A percentile compares a stretch with the other conserved stretches of the same genome.
These are phyloP conservation scores for Scaptodrosophila lebanonensis DNA, from an alignment of 1,140 invertebrate species.

Conservation along the genomic window DNA sequence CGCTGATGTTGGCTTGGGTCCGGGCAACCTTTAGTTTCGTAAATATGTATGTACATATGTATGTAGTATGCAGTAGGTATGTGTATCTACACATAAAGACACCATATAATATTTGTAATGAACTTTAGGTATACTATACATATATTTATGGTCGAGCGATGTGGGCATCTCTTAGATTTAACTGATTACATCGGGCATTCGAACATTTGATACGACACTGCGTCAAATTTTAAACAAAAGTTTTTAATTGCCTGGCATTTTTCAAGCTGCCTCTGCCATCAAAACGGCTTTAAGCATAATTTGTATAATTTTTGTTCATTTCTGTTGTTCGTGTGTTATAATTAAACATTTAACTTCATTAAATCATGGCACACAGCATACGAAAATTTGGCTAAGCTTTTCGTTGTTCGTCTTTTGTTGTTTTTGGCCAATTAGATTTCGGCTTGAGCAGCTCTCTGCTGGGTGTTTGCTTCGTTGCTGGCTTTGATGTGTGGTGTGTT, in stretches of 20 bases:
- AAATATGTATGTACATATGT: too few species aligned
- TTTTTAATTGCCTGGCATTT: constrained; percentile 65
- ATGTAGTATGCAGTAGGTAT: too few species aligned
- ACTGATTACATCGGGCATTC: constrained; percentile 56
- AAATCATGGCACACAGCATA: constrained; percentile 32
- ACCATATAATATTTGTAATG: constrained; percentile 57
- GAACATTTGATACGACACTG: constrained; percentile 2
- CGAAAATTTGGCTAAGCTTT: constrained; percentile 31
- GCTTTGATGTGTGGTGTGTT: constrained; percentile 38
- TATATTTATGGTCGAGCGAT: constrained; percentile 60
- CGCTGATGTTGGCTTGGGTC: too few species aligned
- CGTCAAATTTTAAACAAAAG: constrained; percentile 47
- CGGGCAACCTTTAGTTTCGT: too few species aligned
- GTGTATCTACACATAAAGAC: too few species aligned
- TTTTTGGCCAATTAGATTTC: constrained; percentile 33
- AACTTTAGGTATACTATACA: too few species aligned
- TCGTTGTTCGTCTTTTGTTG: neutral
- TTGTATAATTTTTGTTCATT: too few species aligned
- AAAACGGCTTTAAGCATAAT: too few species aligned
- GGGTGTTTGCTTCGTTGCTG: constrained; percentile 18
- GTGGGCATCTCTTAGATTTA: constrained; percentile 60
- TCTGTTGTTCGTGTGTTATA: constrained; percentile 39
- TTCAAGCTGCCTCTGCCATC: constrained; percentile 45
- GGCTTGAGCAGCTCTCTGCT: constrained; percentile 32
- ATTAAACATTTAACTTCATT: constrained; percentile 70